A percentile compares a stretch with the other conserved stretches of the same genome.
phyloP scores from a whole-genome alignment of 2,888 invertebrate species.

The Troides aeacus region DNA sequence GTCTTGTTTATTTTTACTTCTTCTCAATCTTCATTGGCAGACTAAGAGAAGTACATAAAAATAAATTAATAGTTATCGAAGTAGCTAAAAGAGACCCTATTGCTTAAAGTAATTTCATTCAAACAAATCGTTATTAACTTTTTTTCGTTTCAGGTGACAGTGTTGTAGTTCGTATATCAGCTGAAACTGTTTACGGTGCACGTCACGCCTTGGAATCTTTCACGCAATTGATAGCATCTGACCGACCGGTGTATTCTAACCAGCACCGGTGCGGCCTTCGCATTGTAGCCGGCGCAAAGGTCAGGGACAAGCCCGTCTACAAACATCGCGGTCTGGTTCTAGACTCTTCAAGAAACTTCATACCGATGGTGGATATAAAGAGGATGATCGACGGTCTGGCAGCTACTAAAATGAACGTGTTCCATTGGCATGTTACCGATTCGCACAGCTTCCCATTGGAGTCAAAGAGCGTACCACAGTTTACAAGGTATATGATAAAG shows the following conservation, averaged over 20 bases:
- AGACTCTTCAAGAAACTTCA: conserved; percentile 93
- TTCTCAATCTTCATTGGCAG: too few species aligned
- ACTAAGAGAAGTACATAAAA: too few species aligned
- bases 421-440: conserved; percentile 96
- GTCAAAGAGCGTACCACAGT: conserved; percentile 85
- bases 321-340: conserved; percentile 92
- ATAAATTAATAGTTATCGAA: too few species aligned
- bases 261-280: conserved; percentile 75
- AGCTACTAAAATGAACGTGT: conserved; percentile 92
- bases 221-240: conserved; percentile 81
- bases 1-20: too few species aligned
- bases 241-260: conserved; percentile 48
- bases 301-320: conserved; percentile 90
- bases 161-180: conserved; percentile 77
- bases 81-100: too few species aligned
- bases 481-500: conserved; percentile 79
- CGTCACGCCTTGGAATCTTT: conserved; percentile 89
- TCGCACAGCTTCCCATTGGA: conserved; percentile 95
- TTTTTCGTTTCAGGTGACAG: conserved; percentile 58
- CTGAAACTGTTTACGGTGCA: conserved; percentile 85
- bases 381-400: conserved; percentile 92
- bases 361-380: conserved; percentile 84
- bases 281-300: conserved; percentile 81
- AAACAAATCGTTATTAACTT: neutral
- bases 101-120: too few species aligned